Base-by-base conservation (phyloP, 2,797 vertebrate genomes). In the Amphiprion clarkii region DNA sequence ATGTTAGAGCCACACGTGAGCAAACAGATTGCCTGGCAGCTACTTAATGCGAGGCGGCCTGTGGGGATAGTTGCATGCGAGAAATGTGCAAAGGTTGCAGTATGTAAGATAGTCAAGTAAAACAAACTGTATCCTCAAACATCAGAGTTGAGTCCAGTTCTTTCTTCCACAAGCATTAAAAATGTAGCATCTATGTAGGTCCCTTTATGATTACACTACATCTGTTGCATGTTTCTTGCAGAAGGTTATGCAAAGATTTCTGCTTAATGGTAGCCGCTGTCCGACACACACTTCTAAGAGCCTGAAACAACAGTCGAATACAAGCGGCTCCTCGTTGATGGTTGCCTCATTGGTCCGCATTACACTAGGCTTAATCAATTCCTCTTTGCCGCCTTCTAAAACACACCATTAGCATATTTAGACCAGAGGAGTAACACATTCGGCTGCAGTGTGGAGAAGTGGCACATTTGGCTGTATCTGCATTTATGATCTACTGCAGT, bases 1-100 rank as follows among this genome's bases (percentile, higher is more conserved):
- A 66, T 60, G 53, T 55, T 21, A 1, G 25, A 65, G 27, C 40
- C 49, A 66, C 56, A 69, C 54, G 16, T 36, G 42, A 54, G 33
- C 48, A 69, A 69, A 65, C 33, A 6, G 33, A 67, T 63, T 76
- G 27, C 55, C 54, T 73, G 61, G 23, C 68, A 60, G 46, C 33
- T 1, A 5, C n/a, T 6, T 31, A 31, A 42, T 55, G 51, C 7
- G 2, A 23, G 27, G 23, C 63, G 8, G 31, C 55, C 59, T 27
- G 49, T 39, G n/a, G 42, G 57, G 39, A 62, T 36, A 74, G 27
- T 14, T 42, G 44, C 56, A 60, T 53, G 3, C 4, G 10, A 16
- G 21, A 63, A 17, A 57, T 60, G 10, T 48, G 33, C 23, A 54
- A 52, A 48, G 7, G 8, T 21, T 27, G 52, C 25, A 60, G n/a